Conservation (phyloP, 2,888 invertebrate genomes). For the Caenorhabditis afra region DNA sequence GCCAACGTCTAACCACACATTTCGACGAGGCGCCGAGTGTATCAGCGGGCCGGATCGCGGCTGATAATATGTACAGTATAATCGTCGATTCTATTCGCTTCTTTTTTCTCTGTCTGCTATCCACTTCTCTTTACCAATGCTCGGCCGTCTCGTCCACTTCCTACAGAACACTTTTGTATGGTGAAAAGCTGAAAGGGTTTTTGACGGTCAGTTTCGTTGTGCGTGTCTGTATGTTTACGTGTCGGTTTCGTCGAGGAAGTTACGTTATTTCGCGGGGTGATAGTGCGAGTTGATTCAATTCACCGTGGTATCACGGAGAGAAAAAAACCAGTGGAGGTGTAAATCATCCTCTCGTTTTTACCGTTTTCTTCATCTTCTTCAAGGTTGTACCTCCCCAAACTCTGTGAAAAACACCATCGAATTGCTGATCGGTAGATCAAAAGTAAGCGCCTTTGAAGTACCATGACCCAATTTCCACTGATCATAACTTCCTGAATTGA, state of each 20-base stretch:
- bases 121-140: neutral
- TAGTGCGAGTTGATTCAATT: constrained; percentile 57
- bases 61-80: constrained; percentile 56
- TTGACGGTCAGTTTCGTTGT: constrained; percentile 61
- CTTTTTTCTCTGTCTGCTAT: neutral
- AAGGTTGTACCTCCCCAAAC: constrained; percentile 44
- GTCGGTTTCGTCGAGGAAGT: constrained; percentile 22
- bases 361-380: constrained; percentile 29
- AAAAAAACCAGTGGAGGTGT: constrained; percentile 33
- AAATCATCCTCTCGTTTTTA: constrained; percentile 44
- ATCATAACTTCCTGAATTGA: constrained; percentile 16
- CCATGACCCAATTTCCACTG: constrained; percentile 29
- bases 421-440: constrained; percentile 2
- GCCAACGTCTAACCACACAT: constrained; percentile 54
- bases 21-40: constrained; percentile 52
- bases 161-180: constrained; percentile 66
- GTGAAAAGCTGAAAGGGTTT: constrained; percentile 71
- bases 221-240: neutral
- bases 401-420: constrained; percentile 14
- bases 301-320: constrained; percentile 34
- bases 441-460: neutral
- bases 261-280: constrained; percentile 41
- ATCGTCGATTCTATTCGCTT: constrained; percentile 8
- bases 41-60: constrained; percentile 56
- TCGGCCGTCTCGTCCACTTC: constrained; percentile 18